phyloP scores from a whole-genome alignment of 2,797 vertebrate genomes.

The Morus bassanus region DNA sequence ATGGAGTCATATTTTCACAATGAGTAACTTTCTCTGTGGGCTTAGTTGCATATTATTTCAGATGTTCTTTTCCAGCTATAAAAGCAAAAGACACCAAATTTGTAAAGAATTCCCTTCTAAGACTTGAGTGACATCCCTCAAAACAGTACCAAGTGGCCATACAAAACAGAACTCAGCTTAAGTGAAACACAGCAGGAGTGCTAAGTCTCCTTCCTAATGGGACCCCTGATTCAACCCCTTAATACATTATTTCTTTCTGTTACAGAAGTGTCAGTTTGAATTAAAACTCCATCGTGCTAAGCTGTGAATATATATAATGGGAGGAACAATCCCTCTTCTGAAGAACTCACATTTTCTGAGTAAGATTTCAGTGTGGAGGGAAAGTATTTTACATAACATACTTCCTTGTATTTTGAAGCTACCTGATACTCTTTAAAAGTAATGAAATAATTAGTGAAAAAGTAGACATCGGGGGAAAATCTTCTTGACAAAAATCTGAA shows the following conservation, averaged over 20 bases:
- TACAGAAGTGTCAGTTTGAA: not conserved
- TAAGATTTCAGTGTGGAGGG: not conserved
- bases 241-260: not conserved
- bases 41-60: not conserved
- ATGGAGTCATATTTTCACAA: not conserved
- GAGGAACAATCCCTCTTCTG: not conserved
- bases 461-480: not conserved
- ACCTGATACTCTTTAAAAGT: not conserved
- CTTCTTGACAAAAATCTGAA: not conserved
- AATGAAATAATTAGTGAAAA: not conserved
- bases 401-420: not conserved
- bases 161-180: not conserved
- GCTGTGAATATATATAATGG: not conserved
- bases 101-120: not conserved
- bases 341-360: not conserved
- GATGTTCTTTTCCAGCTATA: not conserved
- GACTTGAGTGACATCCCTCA: not conserved
- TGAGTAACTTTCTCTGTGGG: not conserved
- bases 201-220: not conserved
- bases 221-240: not conserved
- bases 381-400: not conserved
- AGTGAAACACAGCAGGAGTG: not conserved
- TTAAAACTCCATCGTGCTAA: not conserved
- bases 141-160: not conserved
- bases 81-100: not conserved